phyloP scores from a whole-genome alignment of 2,113 vertebrate species.

The Coracopsis vasa region DNA sequence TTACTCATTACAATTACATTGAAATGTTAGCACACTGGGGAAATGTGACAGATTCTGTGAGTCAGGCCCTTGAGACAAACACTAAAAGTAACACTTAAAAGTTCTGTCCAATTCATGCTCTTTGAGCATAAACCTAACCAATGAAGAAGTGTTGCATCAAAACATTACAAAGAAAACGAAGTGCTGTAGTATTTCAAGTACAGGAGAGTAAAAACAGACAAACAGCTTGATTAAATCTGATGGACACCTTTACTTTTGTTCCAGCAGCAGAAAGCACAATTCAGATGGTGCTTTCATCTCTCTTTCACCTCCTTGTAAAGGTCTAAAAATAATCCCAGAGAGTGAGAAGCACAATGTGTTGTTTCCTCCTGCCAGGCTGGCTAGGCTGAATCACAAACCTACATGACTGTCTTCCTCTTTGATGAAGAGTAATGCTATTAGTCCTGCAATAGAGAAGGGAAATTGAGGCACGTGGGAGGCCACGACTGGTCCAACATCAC shows the following conservation, averaged over 20 bases:
- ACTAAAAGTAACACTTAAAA: conserved; percentile 17
- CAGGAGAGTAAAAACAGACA: conserved; percentile 24
- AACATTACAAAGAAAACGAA: not conserved
- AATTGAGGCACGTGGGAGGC: not conserved
- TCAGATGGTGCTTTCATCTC: conserved; percentile 23
- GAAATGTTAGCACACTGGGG: not conserved
- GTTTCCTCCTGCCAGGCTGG: not conserved
- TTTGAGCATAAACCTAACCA: not conserved
- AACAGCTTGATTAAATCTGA: conserved; percentile 41
- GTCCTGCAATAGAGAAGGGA: not conserved
- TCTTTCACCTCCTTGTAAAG: not conserved
- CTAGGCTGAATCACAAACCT: not conserved
- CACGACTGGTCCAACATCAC: not conserved
- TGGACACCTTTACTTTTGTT: conserved; percentile 23
- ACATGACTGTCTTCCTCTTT: not conserved
- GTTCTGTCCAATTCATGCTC: conserved; percentile 15
- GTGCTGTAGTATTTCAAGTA: not conserved
- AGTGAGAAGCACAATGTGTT: not conserved
- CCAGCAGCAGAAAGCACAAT: conserved; percentile 2
- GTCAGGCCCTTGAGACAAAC: conserved; percentile 21
- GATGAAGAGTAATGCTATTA: not conserved
- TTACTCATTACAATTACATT: not conserved
- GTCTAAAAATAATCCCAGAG: conserved; percentile 20
- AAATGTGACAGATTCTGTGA: not conserved
- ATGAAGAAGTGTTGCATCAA: not conserved